These are phyloP conservation scores for Pentalonia nigronervosa DNA, from an alignment of 1,140 invertebrate species.

Conservation along the genomic window DNA sequence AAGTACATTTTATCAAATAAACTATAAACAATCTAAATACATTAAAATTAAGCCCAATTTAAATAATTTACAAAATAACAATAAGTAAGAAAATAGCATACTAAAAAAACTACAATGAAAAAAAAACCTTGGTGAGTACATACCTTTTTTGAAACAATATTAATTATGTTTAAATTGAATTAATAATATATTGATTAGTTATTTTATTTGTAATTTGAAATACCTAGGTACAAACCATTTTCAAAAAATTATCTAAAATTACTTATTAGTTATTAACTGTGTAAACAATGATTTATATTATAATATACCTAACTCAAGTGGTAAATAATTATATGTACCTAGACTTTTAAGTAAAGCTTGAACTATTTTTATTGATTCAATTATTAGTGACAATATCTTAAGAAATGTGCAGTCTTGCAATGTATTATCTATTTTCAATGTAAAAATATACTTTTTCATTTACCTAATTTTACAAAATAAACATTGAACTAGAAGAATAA, in stretches of 20 bases:
- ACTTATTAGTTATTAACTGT: background rate
- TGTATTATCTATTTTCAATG: background rate
- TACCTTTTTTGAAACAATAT: background rate
- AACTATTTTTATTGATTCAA: background rate
- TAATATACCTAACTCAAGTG: background rate
- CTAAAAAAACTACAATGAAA: background rate
- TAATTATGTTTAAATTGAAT: background rate
- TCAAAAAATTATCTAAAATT: background rate
- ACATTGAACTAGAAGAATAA: too few relatives aligned
- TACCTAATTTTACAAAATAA: background rate
- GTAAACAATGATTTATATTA: background rate
- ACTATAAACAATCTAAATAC: too few relatives aligned
- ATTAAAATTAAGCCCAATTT: too few relatives aligned
- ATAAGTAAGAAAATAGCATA: too few relatives aligned
- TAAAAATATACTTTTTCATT: background rate
- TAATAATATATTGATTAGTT: background rate
- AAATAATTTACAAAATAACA: too few relatives aligned
- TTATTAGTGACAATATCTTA: background rate
- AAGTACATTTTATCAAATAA: too few relatives aligned
- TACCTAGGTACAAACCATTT: background rate
- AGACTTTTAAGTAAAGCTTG: background rate
- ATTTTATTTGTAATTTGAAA: background rate
- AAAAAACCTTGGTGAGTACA: slow-evolving; percentile 47
- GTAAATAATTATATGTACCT: background rate
- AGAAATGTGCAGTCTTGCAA: background rate